Evolutionary conservation across 2,797 vertebrate genomes (phyloP), one percentile per base, ranked within the genome.

Genomic region (Tangara arthus): DNA sequence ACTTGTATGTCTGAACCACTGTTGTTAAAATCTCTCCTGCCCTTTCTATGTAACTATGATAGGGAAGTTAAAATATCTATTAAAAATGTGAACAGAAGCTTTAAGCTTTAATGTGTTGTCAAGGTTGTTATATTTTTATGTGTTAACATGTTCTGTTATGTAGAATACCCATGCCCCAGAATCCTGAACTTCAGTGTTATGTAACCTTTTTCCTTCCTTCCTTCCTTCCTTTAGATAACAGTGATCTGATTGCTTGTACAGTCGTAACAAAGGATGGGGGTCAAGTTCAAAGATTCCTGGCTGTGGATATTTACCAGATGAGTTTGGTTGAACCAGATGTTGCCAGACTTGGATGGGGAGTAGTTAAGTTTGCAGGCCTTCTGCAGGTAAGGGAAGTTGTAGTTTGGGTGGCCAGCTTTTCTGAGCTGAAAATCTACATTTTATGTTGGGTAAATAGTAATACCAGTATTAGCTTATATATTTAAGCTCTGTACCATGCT

Each of bases 231-330:
- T 76, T 92, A 99, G 99, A 99, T 97, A 99, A 99, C 98, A 99
- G 99, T 12, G 99, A 99, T 97, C 97, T 99, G 47, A 99, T 99
- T 34, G 99, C 99, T 9, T 99, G 99, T 87, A 99, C 99, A 59
- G 99, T 99, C 83, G 98, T 99, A 87, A 99, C 98, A 91, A 99
- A 99, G 97, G 99, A 99, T 22, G 98, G 99, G 0, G 96, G 98
- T 85, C 99, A 99, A 96, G 99, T 99, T 75, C 99, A 99, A 97
- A 98, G 99, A 59, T 99, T 99, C 96, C 98, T 99, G 66, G 98
- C 99, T 19, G 99, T 99, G 6, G 99, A 99, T 49, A 98, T 99
- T 66, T 99, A 99, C 97, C 99, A 99, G 97, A 99, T 99, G 99
- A 99, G 99, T 94, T 97, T 99, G 89, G 99, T 99, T 60, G 99